phyloP scores from a whole-genome alignment of 2,888 invertebrate genomes.

The Bombylius major region DNA sequence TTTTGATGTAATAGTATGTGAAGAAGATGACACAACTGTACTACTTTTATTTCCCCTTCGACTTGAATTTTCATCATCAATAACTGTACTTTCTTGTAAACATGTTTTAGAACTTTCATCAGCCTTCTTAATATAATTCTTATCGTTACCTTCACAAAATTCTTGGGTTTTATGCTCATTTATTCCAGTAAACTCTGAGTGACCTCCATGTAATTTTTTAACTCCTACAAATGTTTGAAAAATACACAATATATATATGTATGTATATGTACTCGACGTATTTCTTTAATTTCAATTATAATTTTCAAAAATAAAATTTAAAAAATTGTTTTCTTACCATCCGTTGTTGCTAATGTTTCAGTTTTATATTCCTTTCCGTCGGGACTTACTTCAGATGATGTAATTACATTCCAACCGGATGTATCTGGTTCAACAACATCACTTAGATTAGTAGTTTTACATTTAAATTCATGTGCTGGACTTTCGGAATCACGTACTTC shows the following conservation, averaged over 20 bases:
- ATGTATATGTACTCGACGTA: not conserved
- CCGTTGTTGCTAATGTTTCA: slow-evolving; percentile 48
- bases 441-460: slow-evolving; percentile 27
- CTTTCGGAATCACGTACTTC: slow-evolving; percentile 68
- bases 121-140: slow-evolving; percentile 40
- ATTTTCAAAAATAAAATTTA: not conserved
- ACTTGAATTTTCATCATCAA: slow-evolving; percentile 40
- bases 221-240: slow-evolving; percentile 36
- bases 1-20: slow-evolving; percentile 27
- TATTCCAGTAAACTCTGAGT: slow-evolving; percentile 49
- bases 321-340: slow-evolving; percentile 33
- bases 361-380: slow-evolving; percentile 52
- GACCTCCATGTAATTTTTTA: slow-evolving; percentile 51
- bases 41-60: slow-evolving; percentile 34
- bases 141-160: slow-evolving; percentile 41
- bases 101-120: slow-evolving; percentile 38
- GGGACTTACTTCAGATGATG: slow-evolving; percentile 46
- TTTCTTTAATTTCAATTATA: too few relatives aligned
- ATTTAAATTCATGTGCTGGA: slow-evolving; percentile 43
- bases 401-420: slow-evolving; percentile 55
- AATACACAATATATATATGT: not conserved
- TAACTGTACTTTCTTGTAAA: slow-evolving; percentile 40
- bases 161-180: slow-evolving; percentile 47
- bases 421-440: slow-evolving; percentile 29
- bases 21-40: slow-evolving; percentile 30